Conservation (phyloP, 2,113 vertebrate genomes). For the Ciconia maguari region DNA sequence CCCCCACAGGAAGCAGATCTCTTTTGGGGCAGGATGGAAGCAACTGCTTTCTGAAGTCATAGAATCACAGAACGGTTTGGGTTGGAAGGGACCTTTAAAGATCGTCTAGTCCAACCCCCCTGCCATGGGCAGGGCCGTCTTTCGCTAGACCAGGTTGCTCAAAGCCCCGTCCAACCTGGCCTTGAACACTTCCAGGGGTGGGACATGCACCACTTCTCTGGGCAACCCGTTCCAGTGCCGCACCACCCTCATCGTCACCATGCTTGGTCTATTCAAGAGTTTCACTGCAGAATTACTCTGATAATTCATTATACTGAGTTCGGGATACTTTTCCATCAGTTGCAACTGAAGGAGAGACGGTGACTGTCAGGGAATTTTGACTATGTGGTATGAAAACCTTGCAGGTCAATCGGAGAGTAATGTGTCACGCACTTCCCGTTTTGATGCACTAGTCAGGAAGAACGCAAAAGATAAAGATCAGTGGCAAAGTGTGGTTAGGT, state of each 20-base stretch:
- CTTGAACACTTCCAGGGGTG: not conserved
- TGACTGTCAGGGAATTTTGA: not conserved
- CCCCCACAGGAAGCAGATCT: not conserved
- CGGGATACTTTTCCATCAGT: not conserved
- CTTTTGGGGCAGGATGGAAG: not conserved
- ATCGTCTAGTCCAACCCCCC: not conserved
- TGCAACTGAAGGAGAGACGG: conserved; percentile 6
- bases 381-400: conserved; percentile 22
- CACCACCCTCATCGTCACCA: not conserved
- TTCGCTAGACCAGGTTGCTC: not conserved
- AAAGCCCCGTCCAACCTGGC: rapidly evolving
- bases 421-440: conserved; percentile 43
- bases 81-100: not conserved
- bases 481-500: conserved; percentile 41
- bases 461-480: conserved; percentile 39
- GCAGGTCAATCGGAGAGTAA: conserved; percentile 28
- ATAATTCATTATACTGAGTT: not conserved
- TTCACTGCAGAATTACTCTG: not conserved
- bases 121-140: not conserved
- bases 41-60: not conserved
- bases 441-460: conserved; percentile 35
- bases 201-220: not conserved
- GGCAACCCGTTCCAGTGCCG: not conserved
- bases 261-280: not conserved
- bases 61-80: not conserved